Percentiles rank a stretch among this genome's conserved stretches.
Conservation (phyloP, 2,888 invertebrate species). For the Sminthurinus aureus region DNA sequence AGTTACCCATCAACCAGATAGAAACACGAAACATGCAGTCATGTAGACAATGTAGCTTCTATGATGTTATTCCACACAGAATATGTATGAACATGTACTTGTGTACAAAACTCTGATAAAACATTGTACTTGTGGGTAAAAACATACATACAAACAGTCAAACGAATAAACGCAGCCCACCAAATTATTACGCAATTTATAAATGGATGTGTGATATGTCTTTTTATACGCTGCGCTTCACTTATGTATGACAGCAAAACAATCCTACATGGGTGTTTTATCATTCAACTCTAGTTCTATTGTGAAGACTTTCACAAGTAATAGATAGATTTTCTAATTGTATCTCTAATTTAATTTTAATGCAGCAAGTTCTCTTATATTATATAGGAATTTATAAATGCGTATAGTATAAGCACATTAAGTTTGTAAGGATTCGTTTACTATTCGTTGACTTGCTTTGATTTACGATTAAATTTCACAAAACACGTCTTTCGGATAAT, state of each 20-base stretch:
- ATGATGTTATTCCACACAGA: not conserved
- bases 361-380: not conserved
- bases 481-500: not conserved
- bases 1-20: slow-evolving; percentile 9
- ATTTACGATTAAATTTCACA: not conserved
- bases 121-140: too few relatives aligned
- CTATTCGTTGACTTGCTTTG: not conserved
- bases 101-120: not conserved
- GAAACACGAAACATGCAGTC: not conserved
- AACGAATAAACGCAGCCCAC: not conserved
- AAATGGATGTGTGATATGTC: not conserved
- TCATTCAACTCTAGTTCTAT: not conserved
- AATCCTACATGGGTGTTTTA: not conserved
- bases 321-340: not conserved
- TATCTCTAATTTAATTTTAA: not conserved
- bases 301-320: not conserved
- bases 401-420: too few relatives aligned
- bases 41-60: not conserved
- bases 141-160: not conserved
- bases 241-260: not conserved
- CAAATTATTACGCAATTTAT: slow-evolving; percentile 1
- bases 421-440: not conserved
- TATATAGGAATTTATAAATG: too few relatives aligned
- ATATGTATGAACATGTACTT: not conserved
- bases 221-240: too few relatives aligned